These are phyloP conservation scores for Semaprochilodus insignis DNA, from an alignment of 2,797 vertebrate genomes.

Conservation along the genomic window DNA sequence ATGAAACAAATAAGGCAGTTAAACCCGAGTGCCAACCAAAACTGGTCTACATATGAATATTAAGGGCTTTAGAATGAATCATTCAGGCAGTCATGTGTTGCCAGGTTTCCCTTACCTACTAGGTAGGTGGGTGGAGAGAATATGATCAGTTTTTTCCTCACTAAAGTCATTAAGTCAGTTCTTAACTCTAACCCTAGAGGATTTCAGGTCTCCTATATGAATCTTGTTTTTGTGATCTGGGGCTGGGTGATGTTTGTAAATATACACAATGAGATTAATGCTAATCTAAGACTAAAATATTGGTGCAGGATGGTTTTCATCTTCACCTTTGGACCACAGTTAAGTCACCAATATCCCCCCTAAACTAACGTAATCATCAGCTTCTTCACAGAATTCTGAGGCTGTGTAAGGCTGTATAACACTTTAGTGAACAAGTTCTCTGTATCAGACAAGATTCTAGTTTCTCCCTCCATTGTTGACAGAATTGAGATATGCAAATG, in stretches of 20 bases:
- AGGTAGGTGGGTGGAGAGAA: too few relatives aligned
- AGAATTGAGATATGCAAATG: background rate
- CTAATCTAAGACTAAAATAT: background rate
- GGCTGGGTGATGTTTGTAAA: background rate
- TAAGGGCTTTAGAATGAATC: conserved; percentile 5
- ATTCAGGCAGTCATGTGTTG: background rate
- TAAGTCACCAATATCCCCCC: too few relatives aligned
- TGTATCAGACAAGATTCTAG: background rate
- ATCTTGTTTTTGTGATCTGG: background rate
- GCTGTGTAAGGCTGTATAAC: background rate
- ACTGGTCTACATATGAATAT: background rate
- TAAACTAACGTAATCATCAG: too few relatives aligned
- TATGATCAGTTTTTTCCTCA: background rate
- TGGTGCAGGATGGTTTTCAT: too few relatives aligned
- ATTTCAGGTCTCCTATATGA: background rate
- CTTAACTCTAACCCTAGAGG: background rate
- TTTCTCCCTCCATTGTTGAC: background rate
- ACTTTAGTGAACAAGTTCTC: background rate
- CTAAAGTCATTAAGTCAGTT: background rate
- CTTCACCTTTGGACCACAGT: too few relatives aligned
- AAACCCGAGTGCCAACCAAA: background rate
- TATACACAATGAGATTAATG: background rate
- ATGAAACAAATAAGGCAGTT: background rate
- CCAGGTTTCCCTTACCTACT: background rate
- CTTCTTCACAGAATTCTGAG: background rate